phyloP scores from a whole-genome alignment of 2,113 vertebrate species.

The Chaetura pelagica region DNA sequence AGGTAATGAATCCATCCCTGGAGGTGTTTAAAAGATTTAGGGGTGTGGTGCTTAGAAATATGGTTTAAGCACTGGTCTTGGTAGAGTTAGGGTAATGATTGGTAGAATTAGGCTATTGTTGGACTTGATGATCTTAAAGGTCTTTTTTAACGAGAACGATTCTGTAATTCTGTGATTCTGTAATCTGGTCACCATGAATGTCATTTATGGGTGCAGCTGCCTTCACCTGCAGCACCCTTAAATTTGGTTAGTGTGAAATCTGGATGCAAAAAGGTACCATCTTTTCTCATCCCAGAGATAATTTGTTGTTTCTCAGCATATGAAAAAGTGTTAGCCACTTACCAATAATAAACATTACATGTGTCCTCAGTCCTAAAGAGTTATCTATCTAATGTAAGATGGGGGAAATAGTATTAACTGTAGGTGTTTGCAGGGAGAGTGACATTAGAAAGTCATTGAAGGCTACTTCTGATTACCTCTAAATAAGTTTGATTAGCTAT shows the following conservation, averaged over 20 bases:
- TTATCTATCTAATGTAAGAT: neutral
- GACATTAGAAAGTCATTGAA: neutral
- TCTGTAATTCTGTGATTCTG: too few species aligned
- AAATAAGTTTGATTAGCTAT: neutral
- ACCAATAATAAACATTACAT: neutral
- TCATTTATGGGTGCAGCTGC: accelerated
- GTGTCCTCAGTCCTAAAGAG: neutral
- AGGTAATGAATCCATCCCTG: neutral
- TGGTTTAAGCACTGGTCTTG: too few species aligned
- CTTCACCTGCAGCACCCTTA: neutral
- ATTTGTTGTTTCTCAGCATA: neutral
- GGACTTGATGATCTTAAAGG: too few species aligned
- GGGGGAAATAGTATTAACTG: neutral
- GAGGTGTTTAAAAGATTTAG: too few species aligned
- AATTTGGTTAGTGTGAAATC: neutral
- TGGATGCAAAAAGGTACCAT: neutral
- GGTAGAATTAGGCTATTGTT: too few species aligned
- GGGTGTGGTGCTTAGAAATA: too few species aligned
- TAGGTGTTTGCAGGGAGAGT: neutral
- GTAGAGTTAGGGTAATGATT: too few species aligned
- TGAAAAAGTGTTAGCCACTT: neutral
- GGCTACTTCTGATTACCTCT: neutral
- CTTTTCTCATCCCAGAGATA: neutral
- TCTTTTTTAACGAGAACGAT: too few species aligned
- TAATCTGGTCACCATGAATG: neutral